Evolutionary conservation across 1,140 invertebrate genomes (phyloP).

Genomic region (Mamestra configurata): DNA sequence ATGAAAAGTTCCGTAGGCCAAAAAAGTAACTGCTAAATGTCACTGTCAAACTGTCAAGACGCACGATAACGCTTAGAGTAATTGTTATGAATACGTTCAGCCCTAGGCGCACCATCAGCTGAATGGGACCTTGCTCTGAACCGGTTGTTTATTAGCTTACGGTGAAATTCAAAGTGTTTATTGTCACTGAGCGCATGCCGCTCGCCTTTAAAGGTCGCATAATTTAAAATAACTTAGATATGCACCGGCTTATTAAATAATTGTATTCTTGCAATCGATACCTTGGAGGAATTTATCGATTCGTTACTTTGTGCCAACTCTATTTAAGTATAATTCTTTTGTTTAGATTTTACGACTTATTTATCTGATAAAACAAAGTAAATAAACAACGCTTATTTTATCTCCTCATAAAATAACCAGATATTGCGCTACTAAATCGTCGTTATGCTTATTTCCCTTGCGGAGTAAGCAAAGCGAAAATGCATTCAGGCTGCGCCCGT

Average conservation of each 20-base stretch:
- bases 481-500: constrained; percentile 25
- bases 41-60: constrained; percentile 20
- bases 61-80: constrained; percentile 19
- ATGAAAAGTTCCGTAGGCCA: neutral
- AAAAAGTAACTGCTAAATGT: constrained; percentile 3
- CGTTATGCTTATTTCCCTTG: constrained; percentile 46
- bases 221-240: constrained; percentile 19
- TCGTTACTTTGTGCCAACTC: neutral
- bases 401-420: constrained; percentile 39
- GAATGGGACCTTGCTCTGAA: constrained; percentile 41
- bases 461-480: constrained; percentile 41
- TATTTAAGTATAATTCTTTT: neutral
- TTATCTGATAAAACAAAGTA: constrained; percentile 16
- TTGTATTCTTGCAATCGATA: constrained; percentile 1
- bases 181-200: constrained; percentile 36
- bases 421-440: constrained; percentile 38
- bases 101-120: neutral
- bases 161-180: constrained; percentile 38
- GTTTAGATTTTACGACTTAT: constrained; percentile 6
- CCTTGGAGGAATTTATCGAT: neutral
- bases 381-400: constrained; percentile 35
- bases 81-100: constrained; percentile 35
- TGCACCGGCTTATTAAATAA: constrained; percentile 33
- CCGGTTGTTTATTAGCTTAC: constrained; percentile 39
- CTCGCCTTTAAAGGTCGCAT: constrained; percentile 57